A percentile compares a stretch with the other conserved stretches of the same genome.
phyloP scores from a whole-genome alignment of 2,888 invertebrate genomes.

The Agrochola lota region DNA sequence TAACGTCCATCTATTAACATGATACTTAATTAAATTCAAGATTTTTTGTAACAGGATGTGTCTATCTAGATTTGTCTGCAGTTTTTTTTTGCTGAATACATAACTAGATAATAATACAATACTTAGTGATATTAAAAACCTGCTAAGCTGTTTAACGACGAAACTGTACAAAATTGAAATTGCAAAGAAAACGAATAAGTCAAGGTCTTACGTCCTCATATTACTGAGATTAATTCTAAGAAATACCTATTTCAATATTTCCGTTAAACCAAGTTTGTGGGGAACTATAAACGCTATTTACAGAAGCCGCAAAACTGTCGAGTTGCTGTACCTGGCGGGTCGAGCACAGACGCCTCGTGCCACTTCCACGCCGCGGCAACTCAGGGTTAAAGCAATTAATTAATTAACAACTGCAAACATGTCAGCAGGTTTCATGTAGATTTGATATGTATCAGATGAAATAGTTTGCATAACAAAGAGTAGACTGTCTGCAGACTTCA shows the following conservation, averaged over 20 bases:
- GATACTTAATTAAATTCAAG: conserved; percentile 23
- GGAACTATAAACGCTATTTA: conserved; percentile 82
- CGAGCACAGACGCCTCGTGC: conserved; percentile 71
- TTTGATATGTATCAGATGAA: conserved; percentile 29
- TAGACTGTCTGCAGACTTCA: conserved; percentile 14
- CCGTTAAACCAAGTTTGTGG: conserved; percentile 70
- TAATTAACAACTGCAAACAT: conserved; percentile 64
- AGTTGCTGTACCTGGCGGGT: conserved; percentile 67
- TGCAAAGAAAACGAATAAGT: conserved; percentile 35
- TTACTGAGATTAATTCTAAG: conserved; percentile 67
- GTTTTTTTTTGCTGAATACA: neutral
- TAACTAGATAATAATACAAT: conserved; percentile 6
- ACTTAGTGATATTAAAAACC: conserved; percentile 26
- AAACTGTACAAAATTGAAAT: conserved; percentile 13
- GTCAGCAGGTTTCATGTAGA: conserved; percentile 28
- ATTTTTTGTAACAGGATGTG: conserved; percentile 31
- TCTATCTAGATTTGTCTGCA: conserved; percentile 28
- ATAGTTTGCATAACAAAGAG: conserved; percentile 31
- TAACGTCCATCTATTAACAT: neutral
- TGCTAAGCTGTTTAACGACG: conserved; percentile 21
- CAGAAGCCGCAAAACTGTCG: conserved; percentile 82
- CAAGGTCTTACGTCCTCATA: conserved; percentile 44
- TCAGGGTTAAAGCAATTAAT: conserved; percentile 54
- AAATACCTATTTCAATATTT: conserved; percentile 70
- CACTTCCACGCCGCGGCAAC: conserved; percentile 55